These are phyloP conservation scores for Rhyzopertha dominica DNA, from an alignment of 1,140 invertebrate genomes.

Conservation along the genomic window DNA sequence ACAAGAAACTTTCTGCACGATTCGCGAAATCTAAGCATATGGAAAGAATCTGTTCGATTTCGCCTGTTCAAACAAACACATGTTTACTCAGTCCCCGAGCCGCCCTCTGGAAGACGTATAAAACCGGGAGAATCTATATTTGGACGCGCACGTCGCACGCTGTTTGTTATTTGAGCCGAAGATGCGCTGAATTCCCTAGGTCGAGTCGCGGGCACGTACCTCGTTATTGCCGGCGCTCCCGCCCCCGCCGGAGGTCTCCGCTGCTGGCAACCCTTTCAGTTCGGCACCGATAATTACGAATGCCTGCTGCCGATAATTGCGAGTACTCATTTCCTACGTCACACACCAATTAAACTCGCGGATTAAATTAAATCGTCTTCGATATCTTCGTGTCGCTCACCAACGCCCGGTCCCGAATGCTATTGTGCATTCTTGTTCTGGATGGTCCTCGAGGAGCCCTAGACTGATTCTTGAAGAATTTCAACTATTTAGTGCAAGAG, in stretches of 20 bases:
- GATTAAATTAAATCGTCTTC: too few relatives aligned
- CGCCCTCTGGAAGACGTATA: conserved; percentile 28
- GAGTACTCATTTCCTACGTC: too few relatives aligned
- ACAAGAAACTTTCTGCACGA: background rate
- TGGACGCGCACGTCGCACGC: conserved; percentile 25
- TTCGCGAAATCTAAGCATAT: conserved; percentile 12
- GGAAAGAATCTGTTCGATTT: conserved; percentile 33
- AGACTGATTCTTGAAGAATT: too few relatives aligned
- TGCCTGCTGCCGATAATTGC: too few relatives aligned
- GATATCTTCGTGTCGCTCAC: too few relatives aligned
- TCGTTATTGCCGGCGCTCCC: conserved; percentile 27
- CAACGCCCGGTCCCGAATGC: too few relatives aligned
- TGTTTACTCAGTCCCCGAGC: conserved; percentile 33
- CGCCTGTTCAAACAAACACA: conserved; percentile 36
- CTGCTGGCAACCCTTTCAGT: background rate
- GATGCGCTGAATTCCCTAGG: conserved; percentile 34
- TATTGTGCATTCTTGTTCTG: too few relatives aligned
- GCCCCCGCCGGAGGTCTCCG: background rate
- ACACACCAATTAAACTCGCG: too few relatives aligned
- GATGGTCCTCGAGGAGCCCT: too few relatives aligned
- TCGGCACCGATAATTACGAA: background rate
- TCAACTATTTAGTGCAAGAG: too few relatives aligned
- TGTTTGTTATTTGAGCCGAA: conserved; percentile 36
- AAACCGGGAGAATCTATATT: conserved; percentile 35
- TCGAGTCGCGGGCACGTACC: conserved; percentile 29